Conservation (phyloP, 2,888 invertebrate genomes). For the Cabera pusaria region DNA sequence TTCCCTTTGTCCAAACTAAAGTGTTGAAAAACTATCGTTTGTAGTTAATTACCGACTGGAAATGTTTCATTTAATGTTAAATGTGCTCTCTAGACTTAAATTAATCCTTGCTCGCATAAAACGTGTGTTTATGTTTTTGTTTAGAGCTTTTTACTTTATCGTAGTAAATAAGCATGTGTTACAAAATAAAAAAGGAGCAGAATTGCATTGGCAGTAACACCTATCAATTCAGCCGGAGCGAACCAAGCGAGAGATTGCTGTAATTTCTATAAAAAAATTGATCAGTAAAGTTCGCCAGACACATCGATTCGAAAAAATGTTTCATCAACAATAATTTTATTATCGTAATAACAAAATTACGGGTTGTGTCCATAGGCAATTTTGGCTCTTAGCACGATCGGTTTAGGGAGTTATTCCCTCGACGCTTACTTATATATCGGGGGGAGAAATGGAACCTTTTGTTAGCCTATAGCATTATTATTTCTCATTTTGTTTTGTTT, state of each 20-base stretch:
- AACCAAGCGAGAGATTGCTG: conserved; percentile 70
- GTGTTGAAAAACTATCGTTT: no score
- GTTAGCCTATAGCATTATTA: conserved; percentile 83
- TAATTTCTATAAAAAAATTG: conserved; percentile 79
- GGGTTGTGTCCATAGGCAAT: conserved; percentile 66
- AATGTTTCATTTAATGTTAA: no score
- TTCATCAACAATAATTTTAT: conserved; percentile 83
- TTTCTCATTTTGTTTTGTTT: conserved; percentile 84
- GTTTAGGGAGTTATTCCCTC: conserved; percentile 64
- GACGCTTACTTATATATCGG: conserved; percentile 63
- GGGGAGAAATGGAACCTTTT: conserved; percentile 83
- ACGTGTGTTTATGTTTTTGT: no score
- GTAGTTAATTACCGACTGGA: no score
- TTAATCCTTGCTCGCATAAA: no score
- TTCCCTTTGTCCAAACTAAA: no score
- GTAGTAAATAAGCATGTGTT: conserved; percentile 23
- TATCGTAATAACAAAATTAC: conserved; percentile 83
- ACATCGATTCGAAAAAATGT: conserved; percentile 80
- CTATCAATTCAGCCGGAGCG: conserved; percentile 71
- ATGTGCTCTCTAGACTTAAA: no score
- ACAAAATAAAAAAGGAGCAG: conserved; percentile 50
- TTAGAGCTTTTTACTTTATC: no score
- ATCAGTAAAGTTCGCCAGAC: conserved; percentile 80
- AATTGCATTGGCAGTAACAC: conserved; percentile 52
- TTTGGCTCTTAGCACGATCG: conserved; percentile 63